A percentile compares a stretch with the other conserved stretches of the same genome.
Conservation (phyloP, 2,113 vertebrate species). For the Piliocolobus tephrosceles region DNA sequence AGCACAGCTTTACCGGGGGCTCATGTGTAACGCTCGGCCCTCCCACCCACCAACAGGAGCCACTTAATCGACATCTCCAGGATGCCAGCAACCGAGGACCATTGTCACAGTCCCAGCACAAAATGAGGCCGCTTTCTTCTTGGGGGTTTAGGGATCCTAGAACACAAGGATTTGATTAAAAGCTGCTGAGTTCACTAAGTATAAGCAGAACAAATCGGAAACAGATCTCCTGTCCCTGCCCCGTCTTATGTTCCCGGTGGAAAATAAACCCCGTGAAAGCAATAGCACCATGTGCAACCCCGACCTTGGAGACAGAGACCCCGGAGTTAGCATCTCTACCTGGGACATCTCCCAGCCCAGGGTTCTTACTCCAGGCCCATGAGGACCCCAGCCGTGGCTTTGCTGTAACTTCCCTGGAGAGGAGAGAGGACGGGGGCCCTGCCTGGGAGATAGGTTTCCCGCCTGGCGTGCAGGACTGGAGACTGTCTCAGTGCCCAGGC, state of each 20-base stretch:
- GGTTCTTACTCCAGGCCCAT: accelerated
- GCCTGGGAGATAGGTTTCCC: accelerated
- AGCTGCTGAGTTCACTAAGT: too few relatives aligned
- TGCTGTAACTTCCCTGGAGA: accelerated
- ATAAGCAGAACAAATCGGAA: neutral
- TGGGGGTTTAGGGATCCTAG: neutral
- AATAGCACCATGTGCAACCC: accelerated
- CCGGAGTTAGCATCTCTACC: accelerated
- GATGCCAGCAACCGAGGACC: accelerated
- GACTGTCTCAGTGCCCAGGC: accelerated
- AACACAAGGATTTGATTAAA: neutral
- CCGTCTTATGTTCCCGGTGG: accelerated
- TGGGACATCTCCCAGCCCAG: accelerated
- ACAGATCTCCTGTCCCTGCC: accelerated
- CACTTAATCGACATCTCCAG: accelerated
- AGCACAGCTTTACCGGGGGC: neutral
- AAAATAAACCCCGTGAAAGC: neutral
- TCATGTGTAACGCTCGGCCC: accelerated
- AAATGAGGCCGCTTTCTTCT: neutral
- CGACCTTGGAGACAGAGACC: accelerated
- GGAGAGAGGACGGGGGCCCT: neutral
- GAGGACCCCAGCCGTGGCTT: accelerated
- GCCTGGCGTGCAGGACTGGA: neutral
- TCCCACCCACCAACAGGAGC: accelerated
- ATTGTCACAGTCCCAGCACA: accelerated